Conservation (phyloP, 2,113 vertebrate species). For the Leptobrachium ailaonicum region DNA sequence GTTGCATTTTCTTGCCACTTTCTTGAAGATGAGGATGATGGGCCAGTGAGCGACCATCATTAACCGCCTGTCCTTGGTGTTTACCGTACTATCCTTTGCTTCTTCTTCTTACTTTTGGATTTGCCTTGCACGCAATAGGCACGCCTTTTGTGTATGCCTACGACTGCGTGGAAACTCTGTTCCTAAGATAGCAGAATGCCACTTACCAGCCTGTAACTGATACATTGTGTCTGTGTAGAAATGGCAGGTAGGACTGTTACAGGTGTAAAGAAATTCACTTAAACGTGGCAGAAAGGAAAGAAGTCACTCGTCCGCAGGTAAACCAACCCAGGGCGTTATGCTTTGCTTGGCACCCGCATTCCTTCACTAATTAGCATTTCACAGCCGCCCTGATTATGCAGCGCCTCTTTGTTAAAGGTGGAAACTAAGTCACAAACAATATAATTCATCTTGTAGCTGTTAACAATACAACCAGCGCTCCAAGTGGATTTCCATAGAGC, state of each 20-base stretch:
- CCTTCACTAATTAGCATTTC: neutral
- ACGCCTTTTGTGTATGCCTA: no score
- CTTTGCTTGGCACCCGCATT: neutral
- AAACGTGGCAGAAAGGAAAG: neutral
- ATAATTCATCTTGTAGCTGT: constrained; percentile 23
- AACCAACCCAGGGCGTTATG: neutral
- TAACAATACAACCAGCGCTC: constrained; percentile 6
- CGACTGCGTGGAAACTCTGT: no score
- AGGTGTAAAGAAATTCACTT: neutral
- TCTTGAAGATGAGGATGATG: no score
- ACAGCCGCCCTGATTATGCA: constrained; percentile 9
- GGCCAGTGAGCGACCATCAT: no score
- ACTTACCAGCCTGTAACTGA: no score
- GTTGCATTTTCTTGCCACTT: no score
- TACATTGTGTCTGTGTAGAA: neutral
- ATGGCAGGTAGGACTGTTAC: neutral
- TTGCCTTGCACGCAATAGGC: no score
- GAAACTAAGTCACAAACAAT: constrained; percentile 15
- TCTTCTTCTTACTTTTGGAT: no score
- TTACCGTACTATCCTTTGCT: no score
- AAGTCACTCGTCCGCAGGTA: neutral
- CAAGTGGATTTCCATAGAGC: neutral
- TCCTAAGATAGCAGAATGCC: no score
- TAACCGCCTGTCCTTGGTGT: no score
- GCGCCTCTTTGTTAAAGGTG: constrained; percentile 36